phyloP scores from a whole-genome alignment of 2,888 invertebrate species.

The Orchestes rusci region DNA sequence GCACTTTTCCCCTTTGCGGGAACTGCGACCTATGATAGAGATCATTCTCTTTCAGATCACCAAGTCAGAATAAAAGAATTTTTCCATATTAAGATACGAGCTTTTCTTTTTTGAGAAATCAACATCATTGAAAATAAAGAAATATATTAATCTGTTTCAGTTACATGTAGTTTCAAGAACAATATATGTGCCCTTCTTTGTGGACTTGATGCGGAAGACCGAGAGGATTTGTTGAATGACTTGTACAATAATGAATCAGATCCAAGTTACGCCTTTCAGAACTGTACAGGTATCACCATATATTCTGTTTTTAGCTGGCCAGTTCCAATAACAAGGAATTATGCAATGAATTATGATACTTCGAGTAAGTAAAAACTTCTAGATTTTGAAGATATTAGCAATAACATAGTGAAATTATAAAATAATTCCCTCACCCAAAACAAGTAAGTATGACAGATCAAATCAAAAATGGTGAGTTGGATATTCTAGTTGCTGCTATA shows the following conservation, averaged over 20 bases:
- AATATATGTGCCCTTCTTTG: slow-evolving; percentile 44
- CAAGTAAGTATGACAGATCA: too few relatives aligned
- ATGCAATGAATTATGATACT: too few relatives aligned
- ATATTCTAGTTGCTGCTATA: too few relatives aligned
- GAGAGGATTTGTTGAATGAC: slow-evolving; percentile 33
- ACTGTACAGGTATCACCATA: slow-evolving; percentile 16
- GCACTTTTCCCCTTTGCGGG: too few relatives aligned
- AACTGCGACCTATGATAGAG: too few relatives aligned
- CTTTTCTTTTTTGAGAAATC: not conserved
- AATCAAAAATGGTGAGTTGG: too few relatives aligned
- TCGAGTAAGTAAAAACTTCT: slow-evolving; percentile 6
- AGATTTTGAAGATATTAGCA: too few relatives aligned
- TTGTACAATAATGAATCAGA: slow-evolving; percentile 32
- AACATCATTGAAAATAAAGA: slow-evolving; percentile 3
- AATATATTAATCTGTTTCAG: slow-evolving; percentile 31
- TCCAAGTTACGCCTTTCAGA: slow-evolving; percentile 6
- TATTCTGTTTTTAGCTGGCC: not conserved
- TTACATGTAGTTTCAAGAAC: slow-evolving; percentile 38
- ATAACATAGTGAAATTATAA: too few relatives aligned
- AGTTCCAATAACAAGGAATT: too few relatives aligned
- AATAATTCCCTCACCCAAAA: too few relatives aligned
- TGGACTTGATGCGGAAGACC: slow-evolving; percentile 30
- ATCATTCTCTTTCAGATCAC: not conserved
- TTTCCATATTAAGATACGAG: slow-evolving; percentile 11
- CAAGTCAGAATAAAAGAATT: not conserved